A percentile compares a stretch with the other conserved stretches of the same genome.
phyloP scores from a whole-genome alignment of 2,797 vertebrate species.

The Craterocephalus amniculus region DNA sequence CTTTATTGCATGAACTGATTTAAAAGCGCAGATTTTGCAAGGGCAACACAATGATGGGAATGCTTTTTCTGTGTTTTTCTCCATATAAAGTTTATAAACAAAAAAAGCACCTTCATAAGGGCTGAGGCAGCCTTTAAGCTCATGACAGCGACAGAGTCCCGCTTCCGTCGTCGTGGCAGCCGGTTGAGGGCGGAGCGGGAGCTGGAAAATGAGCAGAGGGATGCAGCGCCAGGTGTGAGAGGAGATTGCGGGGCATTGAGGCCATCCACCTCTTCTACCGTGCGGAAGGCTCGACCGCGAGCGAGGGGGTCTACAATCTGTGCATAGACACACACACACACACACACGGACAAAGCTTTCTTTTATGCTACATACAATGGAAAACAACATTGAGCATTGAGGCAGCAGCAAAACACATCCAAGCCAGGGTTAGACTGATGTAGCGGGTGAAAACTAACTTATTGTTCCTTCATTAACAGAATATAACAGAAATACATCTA shows the following conservation, averaged over 20 bases:
- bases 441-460: not conserved
- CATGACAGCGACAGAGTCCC: conserved; percentile 96
- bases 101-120: conserved; percentile 87
- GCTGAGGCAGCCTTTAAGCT: conserved; percentile 93
- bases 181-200: conserved; percentile 93
- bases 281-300: conserved; percentile 92
- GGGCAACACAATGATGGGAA: not conserved
- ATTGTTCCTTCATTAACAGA: no score
- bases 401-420: not conserved
- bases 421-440: conserved; percentile 40
- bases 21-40: conserved; percentile 6
- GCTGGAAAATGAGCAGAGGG: conserved; percentile 97
- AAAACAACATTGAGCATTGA: not conserved
- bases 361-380: conserved; percentile 12
- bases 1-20: not conserved
- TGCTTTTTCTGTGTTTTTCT: not conserved
- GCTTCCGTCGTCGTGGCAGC: conserved; percentile 89
- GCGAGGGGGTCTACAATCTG: conserved; percentile 96
- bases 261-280: conserved; percentile 89
- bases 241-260: conserved; percentile 87
- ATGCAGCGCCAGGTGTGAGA: conserved; percentile 88
- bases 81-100: not conserved
- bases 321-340: conserved; percentile 10
- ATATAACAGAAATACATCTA: no score
- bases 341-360: not conserved